These are phyloP conservation scores for Conus canariensis DNA, from an alignment of 2,888 invertebrate species.

Conservation along the genomic window DNA sequence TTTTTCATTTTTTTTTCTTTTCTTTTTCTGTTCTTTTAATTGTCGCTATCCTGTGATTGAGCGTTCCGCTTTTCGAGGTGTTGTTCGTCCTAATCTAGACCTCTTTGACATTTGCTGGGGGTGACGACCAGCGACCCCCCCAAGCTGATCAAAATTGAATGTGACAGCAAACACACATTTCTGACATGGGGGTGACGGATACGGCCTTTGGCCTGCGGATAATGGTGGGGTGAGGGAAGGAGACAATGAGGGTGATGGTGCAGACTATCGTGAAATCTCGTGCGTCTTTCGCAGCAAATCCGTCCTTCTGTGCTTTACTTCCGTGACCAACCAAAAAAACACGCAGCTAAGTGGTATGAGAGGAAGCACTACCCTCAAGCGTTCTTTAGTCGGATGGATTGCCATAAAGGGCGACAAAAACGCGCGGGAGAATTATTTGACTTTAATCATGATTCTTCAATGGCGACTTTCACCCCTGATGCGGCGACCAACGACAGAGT, in stretches of 20 bases:
- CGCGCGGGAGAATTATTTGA: constrained; percentile 50
- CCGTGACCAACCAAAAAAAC: constrained; percentile 30
- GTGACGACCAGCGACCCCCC: not conserved
- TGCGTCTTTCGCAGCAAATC: constrained; percentile 22
- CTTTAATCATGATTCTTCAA: constrained; percentile 57
- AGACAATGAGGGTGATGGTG: too few species aligned
- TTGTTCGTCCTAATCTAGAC: not conserved
- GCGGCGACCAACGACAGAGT: constrained; percentile 19
- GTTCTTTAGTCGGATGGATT: not conserved
- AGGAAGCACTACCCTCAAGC: not conserved
- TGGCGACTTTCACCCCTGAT: constrained; percentile 46
- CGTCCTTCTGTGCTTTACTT: constrained; percentile 22
- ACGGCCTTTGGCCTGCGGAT: not conserved
- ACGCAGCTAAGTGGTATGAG: constrained; percentile 1
- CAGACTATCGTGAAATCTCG: not conserved
- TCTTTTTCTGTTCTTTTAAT: constrained; percentile 24
- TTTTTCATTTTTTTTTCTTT: too few species aligned
- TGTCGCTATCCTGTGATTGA: constrained; percentile 23
- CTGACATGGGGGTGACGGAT: constrained; percentile 3
- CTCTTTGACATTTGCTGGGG: constrained; percentile 40
- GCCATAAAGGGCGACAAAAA: constrained; percentile 37
- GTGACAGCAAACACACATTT: constrained; percentile 44
- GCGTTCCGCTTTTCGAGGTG: not conserved
- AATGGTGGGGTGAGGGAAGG: not conserved
- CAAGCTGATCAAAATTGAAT: constrained; percentile 34